These are phyloP conservation scores for Bradypodion ventrale DNA, from an alignment of 2,797 vertebrate genomes.

Conservation along the genomic window DNA sequence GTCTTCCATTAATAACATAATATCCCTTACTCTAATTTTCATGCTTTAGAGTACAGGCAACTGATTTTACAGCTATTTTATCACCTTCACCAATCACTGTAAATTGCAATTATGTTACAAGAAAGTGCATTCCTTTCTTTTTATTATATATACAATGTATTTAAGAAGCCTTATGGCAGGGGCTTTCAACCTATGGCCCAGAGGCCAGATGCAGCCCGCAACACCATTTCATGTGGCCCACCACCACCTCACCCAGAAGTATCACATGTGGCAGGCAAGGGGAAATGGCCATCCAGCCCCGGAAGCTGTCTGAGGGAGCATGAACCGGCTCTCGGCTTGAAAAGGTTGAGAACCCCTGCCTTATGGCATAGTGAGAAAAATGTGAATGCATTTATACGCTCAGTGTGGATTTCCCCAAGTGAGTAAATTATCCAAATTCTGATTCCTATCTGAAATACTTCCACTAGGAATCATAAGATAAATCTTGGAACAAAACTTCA, in stretches of 20 bases:
- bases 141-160: slow-evolving; percentile 49
- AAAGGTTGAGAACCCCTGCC: too few relatives aligned
- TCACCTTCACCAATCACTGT: slow-evolving; percentile 28
- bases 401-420: neutral
- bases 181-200: too few relatives aligned
- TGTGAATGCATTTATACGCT: neutral
- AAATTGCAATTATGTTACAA: slow-evolving; percentile 43
- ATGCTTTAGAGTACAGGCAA: slow-evolving; percentile 20
- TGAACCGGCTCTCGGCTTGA: too few relatives aligned
- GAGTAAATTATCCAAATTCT: neutral
- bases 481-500: neutral
- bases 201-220: too few relatives aligned
- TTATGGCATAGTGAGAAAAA: slow-evolving; percentile 23
- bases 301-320: too few relatives aligned
- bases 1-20: slow-evolving; percentile 12
- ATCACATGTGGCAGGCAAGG: too few relatives aligned
- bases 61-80: slow-evolving; percentile 20
- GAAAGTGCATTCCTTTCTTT: slow-evolving; percentile 32
- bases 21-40: neutral
- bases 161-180: slow-evolving; percentile 13
- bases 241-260: too few relatives aligned
- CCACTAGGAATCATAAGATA: neutral
- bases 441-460: neutral
- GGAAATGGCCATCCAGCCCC: too few relatives aligned
- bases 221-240: too few relatives aligned